Evolutionary conservation across 2,113 vertebrate genomes (phyloP).

Genomic region (Hydrolagus affinis): DNA sequence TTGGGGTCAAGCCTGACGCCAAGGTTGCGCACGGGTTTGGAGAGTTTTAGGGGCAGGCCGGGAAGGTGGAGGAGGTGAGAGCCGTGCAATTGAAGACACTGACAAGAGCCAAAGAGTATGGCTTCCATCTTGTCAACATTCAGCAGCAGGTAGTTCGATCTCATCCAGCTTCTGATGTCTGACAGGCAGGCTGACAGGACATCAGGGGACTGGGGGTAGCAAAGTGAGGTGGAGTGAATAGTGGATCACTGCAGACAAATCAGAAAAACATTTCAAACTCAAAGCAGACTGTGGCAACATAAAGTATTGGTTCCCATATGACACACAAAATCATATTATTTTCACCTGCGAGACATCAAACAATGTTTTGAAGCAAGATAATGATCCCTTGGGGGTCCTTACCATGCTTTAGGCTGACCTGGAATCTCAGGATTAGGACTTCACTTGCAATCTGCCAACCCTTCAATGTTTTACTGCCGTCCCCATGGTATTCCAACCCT

Average conservation of each 20-base stretch:
- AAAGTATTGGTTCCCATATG: neutral
- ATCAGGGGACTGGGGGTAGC: too few relatives aligned
- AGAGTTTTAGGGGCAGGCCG: too few relatives aligned
- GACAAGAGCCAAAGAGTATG: too few relatives aligned
- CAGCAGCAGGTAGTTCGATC: too few relatives aligned
- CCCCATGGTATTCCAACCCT: conserved; percentile 16
- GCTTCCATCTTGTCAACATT: too few relatives aligned
- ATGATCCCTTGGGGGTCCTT: neutral
- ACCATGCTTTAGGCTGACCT: neutral
- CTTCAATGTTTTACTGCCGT: conserved; percentile 5
- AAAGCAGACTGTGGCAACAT: neutral
- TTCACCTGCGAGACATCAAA: neutral
- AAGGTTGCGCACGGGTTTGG: too few relatives aligned
- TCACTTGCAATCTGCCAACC: neutral
- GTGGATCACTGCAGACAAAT: neutral
- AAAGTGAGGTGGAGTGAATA: neutral
- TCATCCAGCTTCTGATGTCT: too few relatives aligned
- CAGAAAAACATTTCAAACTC: too few relatives aligned
- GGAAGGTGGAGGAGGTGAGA: too few relatives aligned
- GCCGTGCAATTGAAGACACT: too few relatives aligned
- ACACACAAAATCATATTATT: neutral
- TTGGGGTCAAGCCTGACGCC: too few relatives aligned
- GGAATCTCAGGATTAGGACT: neutral
- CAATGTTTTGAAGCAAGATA: neutral
- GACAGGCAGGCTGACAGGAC: too few relatives aligned